Evolutionary conservation across 92 coral and sea anemone genomes (phyloP).

Genomic region (Desmophyllum pertusum): DNA sequence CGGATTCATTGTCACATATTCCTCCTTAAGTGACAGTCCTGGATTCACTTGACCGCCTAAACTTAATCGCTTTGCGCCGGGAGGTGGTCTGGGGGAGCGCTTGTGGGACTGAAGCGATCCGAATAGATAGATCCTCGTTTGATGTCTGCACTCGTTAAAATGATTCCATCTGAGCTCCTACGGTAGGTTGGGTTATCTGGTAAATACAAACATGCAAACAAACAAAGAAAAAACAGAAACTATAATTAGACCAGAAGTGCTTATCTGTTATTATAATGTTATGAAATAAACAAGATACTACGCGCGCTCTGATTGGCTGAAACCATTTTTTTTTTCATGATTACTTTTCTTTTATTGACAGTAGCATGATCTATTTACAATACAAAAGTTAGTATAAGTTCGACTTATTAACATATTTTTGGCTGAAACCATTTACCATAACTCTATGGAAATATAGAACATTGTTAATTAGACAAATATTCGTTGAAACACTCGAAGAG

Average conservation of each 20-base stretch:
- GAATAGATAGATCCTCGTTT: conserved; percentile 27
- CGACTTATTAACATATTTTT: no score
- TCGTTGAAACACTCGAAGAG: no score
- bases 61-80: conserved; percentile 24
- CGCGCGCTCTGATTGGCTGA: no score
- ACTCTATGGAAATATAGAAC: no score
- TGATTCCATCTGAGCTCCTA: conserved; percentile 15
- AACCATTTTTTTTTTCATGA: no score
- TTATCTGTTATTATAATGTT: no score
- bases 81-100: conserved; percentile 46
- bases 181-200: conserved; percentile 35
- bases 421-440: no score
- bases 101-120: conserved; percentile 25
- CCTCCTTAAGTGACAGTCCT: conserved; percentile 28
- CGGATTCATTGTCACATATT: conserved; percentile 41
- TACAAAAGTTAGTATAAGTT: no score
- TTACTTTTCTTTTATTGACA: no score
- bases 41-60: conserved; percentile 39
- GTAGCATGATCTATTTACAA: no score
- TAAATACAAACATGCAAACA: not conserved
- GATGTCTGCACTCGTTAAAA: conserved; percentile 15
- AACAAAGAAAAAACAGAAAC: not conserved
- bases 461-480: no score
- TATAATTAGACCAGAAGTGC: not conserved
- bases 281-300: no score